Base-by-base conservation (phyloP, 2,888 invertebrate genomes). In the Drosophila demipolita region DNA sequence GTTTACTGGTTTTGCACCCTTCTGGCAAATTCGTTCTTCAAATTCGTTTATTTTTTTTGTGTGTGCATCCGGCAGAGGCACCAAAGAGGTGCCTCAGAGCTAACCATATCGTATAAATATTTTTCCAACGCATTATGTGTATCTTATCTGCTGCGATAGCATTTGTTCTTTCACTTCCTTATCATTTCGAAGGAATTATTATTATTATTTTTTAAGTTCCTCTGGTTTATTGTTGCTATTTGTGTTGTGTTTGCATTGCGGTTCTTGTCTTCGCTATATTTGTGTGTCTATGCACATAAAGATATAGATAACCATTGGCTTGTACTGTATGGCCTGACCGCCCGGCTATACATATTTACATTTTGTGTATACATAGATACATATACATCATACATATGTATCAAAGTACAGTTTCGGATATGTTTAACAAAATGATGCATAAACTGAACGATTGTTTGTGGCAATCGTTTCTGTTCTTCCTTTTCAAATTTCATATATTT, bases 221-320 rank as follows among this genome's bases (percentile, higher is more conserved):
- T 68, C 61, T 61, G 38, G 70, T 70, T 79, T 77, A 79, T 77
- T 79, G 80, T 77, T 79, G 70, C 59, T 71, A 67, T 78, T 75
- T 63, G 54, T 63, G 66, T 59, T 49, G 68, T 79, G 79, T 80
- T 77, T 81, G 81, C 77, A 80, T 80, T 80, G 72, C 50, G 65
- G 32, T 61, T 66, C 72, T 72, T 45, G 54, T 75, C 49, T 73
- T 59, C 74, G 45, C n/a, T 38, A 4, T 55, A 74, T 78, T 59
- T 36, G 23, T 45, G 1, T 35, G 42, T 38, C 26, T 54, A 36
- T 49, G n/a, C 23, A 58, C 49, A 49, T 49, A 29, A 50, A 42
- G 38, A 63, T 59, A 29, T 29, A 61, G 42, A 38, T 59, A 59
- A 35, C 35, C 54, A 23, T 23, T 50, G 58, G 50, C n/a, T 54